Conservation (phyloP, 2,797 vertebrate species). For the Phalanger gymnotis region DNA sequence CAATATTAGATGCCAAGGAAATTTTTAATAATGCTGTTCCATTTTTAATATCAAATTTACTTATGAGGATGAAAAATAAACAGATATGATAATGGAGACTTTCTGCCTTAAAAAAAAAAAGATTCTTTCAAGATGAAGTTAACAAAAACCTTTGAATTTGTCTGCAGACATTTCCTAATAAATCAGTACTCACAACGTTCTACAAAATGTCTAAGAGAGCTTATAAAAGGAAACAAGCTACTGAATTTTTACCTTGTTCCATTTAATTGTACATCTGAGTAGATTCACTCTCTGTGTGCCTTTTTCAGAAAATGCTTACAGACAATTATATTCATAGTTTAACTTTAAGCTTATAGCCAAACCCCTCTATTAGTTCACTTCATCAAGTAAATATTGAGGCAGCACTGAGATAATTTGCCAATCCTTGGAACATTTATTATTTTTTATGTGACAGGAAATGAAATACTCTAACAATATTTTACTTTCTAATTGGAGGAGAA, state of each 20-base stretch:
- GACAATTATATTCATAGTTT: conserved; percentile 21
- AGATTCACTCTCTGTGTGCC: conserved; percentile 6
- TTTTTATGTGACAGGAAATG: neutral
- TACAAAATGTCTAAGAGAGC: neutral
- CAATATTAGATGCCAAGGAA: neutral
- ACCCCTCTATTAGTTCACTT: conserved; percentile 17
- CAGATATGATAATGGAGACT: neutral
- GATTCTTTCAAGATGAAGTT: neutral
- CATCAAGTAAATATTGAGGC: neutral
- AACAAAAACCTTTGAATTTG: conserved; percentile 19
- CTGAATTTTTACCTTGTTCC: neutral
- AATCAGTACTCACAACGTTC: neutral
- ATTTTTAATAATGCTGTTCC: conserved; percentile 15
- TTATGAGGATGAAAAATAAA: conserved; percentile 25
- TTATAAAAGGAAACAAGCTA: neutral
- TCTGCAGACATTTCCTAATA: conserved; percentile 16
- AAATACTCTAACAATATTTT: conserved; percentile 38
- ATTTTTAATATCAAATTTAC: conserved; percentile 13
- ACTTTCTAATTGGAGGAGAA: neutral
- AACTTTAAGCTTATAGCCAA: conserved; percentile 3
- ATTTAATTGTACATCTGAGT: neutral
- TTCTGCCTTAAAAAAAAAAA: neutral
- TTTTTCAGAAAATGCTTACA: neutral
- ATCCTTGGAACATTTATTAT: conserved; percentile 2
- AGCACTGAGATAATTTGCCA: neutral